These are phyloP conservation scores for Ormia ochracea DNA, from an alignment of 2,888 invertebrate species.

Conservation along the genomic window DNA sequence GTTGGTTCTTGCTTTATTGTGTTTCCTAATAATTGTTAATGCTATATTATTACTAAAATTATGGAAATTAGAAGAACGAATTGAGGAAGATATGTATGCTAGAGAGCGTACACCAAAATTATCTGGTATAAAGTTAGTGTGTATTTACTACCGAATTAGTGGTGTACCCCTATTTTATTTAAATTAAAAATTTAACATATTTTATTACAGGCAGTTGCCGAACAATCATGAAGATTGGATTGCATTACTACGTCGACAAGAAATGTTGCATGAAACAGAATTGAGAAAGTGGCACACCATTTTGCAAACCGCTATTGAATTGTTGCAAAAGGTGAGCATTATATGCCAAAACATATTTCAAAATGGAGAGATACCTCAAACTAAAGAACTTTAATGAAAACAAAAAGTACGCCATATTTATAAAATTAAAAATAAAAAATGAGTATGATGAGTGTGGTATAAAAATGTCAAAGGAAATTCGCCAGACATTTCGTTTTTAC, in stretches of 20 bases:
- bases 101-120: constrained; percentile 73
- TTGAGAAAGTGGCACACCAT: constrained; percentile 89
- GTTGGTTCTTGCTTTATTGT: constrained; percentile 79
- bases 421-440: too few species aligned
- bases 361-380: constrained; percentile 71
- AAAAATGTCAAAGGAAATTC: too few species aligned
- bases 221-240: constrained; percentile 90
- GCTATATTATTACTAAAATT: constrained; percentile 90
- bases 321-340: constrained; percentile 84
- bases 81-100: constrained; percentile 72
- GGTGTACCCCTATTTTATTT: background rate
- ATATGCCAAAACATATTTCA: constrained; percentile 75
- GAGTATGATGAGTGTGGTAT: too few species aligned
- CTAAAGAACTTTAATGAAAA: constrained; percentile 63
- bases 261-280: constrained; percentile 87
- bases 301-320: constrained; percentile 83
- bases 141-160: background rate
- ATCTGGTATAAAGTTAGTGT: constrained; percentile 70
- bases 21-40: constrained; percentile 84
- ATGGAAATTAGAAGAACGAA: constrained; percentile 83
- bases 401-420: too few species aligned
- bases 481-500: too few species aligned
- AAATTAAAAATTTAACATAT: background rate
- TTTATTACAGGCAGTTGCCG: constrained; percentile 81
- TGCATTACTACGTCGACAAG: constrained; percentile 86